Evolutionary conservation across 2,888 invertebrate genomes (phyloP).

Genomic region (Pogonocherus hispidulus): DNA sequence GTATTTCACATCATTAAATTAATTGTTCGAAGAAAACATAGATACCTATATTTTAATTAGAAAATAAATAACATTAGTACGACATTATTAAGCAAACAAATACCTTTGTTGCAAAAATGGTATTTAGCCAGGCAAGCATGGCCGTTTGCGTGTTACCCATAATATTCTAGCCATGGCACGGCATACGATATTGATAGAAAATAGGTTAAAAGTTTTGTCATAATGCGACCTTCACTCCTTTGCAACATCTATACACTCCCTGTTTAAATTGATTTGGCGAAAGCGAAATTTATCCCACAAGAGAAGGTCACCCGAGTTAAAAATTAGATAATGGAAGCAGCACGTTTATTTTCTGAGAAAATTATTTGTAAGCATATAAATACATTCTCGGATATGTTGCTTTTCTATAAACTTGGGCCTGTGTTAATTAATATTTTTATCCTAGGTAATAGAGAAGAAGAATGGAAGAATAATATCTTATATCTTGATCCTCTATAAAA

Average conservation of each 20-base stretch:
- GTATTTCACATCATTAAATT: slow-evolving; percentile 6
- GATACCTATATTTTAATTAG: slow-evolving; percentile 10
- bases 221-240: background rate
- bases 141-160: background rate
- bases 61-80: slow-evolving; percentile 1
- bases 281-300: background rate
- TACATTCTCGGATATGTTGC: too few species aligned
- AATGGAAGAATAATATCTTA: too few species aligned
- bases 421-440: too few species aligned
- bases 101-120: background rate
- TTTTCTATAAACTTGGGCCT: too few species aligned
- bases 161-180: too few species aligned
- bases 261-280: background rate
- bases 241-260: background rate
- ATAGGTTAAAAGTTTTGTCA: background rate
- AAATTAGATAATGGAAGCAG: background rate
- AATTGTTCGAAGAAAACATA: slow-evolving; percentile 7
- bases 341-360: too few species aligned
- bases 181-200: too few species aligned
- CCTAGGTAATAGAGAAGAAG: too few species aligned
- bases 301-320: background rate
- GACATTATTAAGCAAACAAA: background rate
- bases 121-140: background rate
- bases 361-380: too few species aligned
- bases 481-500: too few species aligned